A percentile compares a stretch with the other conserved stretches of the same genome.
Evolutionary conservation across 2,888 invertebrate genomes (phyloP).

Genomic region (Diploptera punctata): DNA sequence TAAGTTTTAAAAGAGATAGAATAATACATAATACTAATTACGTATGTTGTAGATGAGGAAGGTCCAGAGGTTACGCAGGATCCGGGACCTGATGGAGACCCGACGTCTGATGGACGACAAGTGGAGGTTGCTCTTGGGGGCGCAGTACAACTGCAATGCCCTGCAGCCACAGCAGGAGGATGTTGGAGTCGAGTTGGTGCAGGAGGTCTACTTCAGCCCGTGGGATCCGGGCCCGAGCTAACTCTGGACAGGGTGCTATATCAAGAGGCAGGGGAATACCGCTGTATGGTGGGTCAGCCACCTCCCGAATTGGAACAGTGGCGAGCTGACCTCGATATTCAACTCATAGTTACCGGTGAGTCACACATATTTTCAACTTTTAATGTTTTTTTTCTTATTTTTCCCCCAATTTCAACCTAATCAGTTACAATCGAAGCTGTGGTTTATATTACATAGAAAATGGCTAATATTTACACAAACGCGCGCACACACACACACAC

Average conservation of each 20-base stretch:
- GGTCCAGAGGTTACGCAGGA: constrained; percentile 39
- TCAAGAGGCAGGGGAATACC: constrained; percentile 78
- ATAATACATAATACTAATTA: too few species aligned
- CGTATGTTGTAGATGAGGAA: constrained; percentile 37
- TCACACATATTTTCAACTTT: constrained; percentile 36
- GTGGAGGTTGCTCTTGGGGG: constrained; percentile 84
- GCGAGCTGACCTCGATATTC: constrained; percentile 54
- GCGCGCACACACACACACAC: too few species aligned
- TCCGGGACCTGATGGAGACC: constrained; percentile 33
- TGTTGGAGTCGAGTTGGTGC: constrained; percentile 57
- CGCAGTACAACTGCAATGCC: constrained; percentile 85
- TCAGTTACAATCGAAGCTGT: too few species aligned
- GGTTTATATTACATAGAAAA: too few species aligned
- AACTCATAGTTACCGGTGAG: constrained; percentile 58
- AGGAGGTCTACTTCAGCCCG: constrained; percentile 56
- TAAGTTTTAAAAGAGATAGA: too few species aligned
- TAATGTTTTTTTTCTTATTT: too few species aligned
- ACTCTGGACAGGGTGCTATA: constrained; percentile 74
- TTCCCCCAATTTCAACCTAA: not conserved
- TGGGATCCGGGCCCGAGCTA: constrained; percentile 65
- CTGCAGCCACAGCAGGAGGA: constrained; percentile 70
- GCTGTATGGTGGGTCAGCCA: constrained; percentile 66
- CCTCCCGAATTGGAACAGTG: constrained; percentile 48
- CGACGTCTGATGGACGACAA: constrained; percentile 45
- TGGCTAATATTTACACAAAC: too few species aligned